Conservation (phyloP, 2,888 invertebrate genomes). For the Chelonus formosanus region DNA sequence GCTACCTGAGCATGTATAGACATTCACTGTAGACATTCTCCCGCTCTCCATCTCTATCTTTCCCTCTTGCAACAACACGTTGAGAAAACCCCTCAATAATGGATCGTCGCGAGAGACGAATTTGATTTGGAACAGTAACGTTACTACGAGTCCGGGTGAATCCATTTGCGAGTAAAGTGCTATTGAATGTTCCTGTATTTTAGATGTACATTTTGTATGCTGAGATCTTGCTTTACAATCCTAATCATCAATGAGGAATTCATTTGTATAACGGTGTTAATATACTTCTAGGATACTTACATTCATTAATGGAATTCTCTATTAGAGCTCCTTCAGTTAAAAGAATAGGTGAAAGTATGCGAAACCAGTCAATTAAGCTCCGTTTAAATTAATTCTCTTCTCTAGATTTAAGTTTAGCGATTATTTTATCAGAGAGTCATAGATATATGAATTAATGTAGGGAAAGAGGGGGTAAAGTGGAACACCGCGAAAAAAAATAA, state of each 20-base stretch:
- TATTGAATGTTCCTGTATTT: slow-evolving; percentile 30
- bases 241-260: slow-evolving; percentile 8
- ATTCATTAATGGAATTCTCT: too few species aligned
- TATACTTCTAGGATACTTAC: background rate
- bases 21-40: slow-evolving; percentile 20
- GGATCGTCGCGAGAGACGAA: slow-evolving; percentile 55
- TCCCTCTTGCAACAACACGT: background rate
- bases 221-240: slow-evolving; percentile 13
- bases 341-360: too few species aligned
- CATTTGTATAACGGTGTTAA: slow-evolving; percentile 19
- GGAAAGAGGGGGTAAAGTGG: too few species aligned
- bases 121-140: slow-evolving; percentile 48
- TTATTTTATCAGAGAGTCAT: too few species aligned
- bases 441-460: too few species aligned
- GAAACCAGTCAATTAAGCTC: too few species aligned
- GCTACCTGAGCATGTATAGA: slow-evolving; percentile 29
- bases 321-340: too few species aligned
- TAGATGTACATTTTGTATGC: slow-evolving; percentile 15
- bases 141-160: slow-evolving; percentile 24
- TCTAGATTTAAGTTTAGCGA: too few species aligned
- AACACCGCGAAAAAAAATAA: too few species aligned
- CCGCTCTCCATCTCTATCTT: background rate
- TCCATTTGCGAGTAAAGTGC: slow-evolving; percentile 30
- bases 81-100: slow-evolving; percentile 51
- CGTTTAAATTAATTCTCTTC: too few species aligned